A percentile compares a stretch with the other conserved stretches of the same genome.
phyloP scores from a whole-genome alignment of 2,797 vertebrate genomes.

The Vultur gryphus region DNA sequence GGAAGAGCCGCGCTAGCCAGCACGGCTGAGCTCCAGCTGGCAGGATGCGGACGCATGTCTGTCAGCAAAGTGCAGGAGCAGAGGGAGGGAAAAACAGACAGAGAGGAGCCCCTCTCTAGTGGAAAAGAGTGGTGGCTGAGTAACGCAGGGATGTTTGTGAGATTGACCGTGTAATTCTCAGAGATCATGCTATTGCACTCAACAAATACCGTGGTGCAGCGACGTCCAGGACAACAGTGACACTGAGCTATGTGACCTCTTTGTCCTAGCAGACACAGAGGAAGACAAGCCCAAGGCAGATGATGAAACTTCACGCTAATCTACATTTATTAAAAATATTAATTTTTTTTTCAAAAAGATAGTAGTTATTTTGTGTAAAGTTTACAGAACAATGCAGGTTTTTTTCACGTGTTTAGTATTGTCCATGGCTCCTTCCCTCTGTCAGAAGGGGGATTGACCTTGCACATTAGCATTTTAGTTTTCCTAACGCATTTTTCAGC shows the following conservation, averaged over 20 bases:
- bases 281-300: background rate
- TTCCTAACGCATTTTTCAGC: background rate
- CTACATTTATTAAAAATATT: background rate
- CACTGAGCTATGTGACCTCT: background rate
- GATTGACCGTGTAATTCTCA: fast-evolving
- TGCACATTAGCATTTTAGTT: background rate
- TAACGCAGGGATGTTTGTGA: background rate
- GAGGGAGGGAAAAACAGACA: background rate
- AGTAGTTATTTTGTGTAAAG: background rate
- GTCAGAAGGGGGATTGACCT: background rate
- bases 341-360: background rate
- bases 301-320: background rate
- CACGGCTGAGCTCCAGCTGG: fast-evolving
- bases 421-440: background rate
- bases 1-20: fast-evolving
- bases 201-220: fast-evolving
- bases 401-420: background rate
- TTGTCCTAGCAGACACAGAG: background rate
- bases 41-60: fast-evolving
- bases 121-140: background rate
- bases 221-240: fast-evolving
- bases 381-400: background rate
- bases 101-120: background rate
- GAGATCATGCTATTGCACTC: background rate
- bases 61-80: background rate